Base-by-base conservation (phyloP, 2,797 vertebrate genomes). In the Danio jaintianensis region DNA sequence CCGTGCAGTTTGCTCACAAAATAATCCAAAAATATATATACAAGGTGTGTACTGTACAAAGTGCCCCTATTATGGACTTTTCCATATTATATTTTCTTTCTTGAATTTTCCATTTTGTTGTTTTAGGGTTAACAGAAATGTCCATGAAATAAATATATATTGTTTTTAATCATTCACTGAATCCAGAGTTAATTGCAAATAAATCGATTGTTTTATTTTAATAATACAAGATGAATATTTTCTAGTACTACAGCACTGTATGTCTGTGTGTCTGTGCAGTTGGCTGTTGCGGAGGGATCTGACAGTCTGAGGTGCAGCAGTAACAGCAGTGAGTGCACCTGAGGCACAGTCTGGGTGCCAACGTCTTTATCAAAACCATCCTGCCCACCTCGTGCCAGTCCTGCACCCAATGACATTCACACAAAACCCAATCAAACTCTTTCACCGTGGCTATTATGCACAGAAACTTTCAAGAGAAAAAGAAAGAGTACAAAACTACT, bases 351-450 rank as follows among this genome's bases (percentile, higher is more conserved):
- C 82, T 22, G 82, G 88, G 90, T 91, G 92, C 91, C 91, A 92
- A 92, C 87, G 84, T 91, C 91, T 92, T 91, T 90, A 91, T 93
- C 90, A 85, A 88, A 88, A 84, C 88, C 88, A 86, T 87, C 85
- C 72, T 72, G 36, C 43, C 47, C 59, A 69, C 79, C 43, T 29
- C 29, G 53, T 73, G 71, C 71, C 78, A 70, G 84, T 78, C 79
- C 79, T 73, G 82, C 36, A 20, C 62, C 74, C 82, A 81, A 73
- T 50, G 12, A 81, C 79, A 81, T 12, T 45, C 9, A 67, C 22
- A n/a, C 36, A 16, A 40, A 64, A 40, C 56, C 55, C 40, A 63
- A 79, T 71, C 58, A 64, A 67, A 75, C 63, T 75, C 52, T 45
- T 61, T 36, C 38, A 47, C 40, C 63, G 11, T 52, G 73, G 69